These are phyloP conservation scores for Pygoscelis adeliae DNA, from an alignment of 2,113 vertebrate genomes.

Conservation along the genomic window DNA sequence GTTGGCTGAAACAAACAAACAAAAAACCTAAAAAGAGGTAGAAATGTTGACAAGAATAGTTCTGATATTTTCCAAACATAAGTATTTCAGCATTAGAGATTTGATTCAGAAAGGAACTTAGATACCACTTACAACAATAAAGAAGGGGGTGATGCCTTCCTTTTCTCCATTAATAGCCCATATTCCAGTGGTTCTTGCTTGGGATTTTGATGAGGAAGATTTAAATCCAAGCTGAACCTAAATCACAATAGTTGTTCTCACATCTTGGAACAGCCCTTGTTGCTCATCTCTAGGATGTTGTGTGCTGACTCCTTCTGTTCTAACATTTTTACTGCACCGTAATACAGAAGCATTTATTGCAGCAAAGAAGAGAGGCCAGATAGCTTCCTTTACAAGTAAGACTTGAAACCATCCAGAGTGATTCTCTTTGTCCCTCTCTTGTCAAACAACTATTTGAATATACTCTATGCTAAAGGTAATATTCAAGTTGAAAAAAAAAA, in stretches of 20 bases:
- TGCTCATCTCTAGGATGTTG: not conserved
- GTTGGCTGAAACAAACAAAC: not conserved
- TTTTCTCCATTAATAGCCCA: not conserved
- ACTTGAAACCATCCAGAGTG: not conserved
- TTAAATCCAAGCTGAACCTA: not conserved
- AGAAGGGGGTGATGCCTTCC: not conserved
- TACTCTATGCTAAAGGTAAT: not conserved
- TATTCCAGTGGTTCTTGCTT: not conserved
- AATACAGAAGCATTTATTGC: not conserved
- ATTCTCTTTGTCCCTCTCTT: not conserved
- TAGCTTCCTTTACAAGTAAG: not conserved
- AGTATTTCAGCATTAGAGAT: not conserved
- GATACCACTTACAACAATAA: not conserved
- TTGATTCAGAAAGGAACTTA: not conserved
- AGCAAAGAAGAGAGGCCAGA: not conserved
- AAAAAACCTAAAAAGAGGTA: not conserved
- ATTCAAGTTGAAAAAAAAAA: not conserved
- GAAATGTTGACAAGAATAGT: not conserved
- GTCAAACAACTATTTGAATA: not conserved
- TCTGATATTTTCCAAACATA: not conserved
- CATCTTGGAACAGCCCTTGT: not conserved
- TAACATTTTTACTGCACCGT: not conserved
- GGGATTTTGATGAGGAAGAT: not conserved
- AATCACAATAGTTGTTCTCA: not conserved
- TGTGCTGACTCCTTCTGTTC: not conserved